Evolutionary conservation across 2,888 invertebrate species (phyloP), one percentile per base, ranked within the genome.

Genomic region (Alitta virens): DNA sequence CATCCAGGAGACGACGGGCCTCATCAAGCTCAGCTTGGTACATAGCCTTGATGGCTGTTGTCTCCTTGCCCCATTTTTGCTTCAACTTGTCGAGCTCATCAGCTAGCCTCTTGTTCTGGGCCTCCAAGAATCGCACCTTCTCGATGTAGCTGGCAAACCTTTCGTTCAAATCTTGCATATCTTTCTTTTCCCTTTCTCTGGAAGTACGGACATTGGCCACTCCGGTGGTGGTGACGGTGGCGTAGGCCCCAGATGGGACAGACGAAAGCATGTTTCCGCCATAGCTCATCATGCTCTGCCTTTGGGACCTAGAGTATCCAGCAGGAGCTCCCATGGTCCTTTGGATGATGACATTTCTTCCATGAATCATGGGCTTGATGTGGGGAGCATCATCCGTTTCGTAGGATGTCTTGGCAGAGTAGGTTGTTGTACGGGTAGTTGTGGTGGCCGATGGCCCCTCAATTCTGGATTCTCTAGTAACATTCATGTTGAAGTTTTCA

Each of bases 81-180:
- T 59, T 59, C 21, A 59, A 40, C 40, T 51, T 59, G 18, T 59
- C 59, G 23, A 59, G 52, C 59, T 81, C 80, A 3, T 72, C 71
- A 49, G 75, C 79, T 3, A 83, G 67, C 65, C 80, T 78, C 56
- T 75, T 71, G 72, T 83, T 82, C 72, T 83, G 83, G n/a, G 81
- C 82, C 68, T 83, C 82, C 60, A 83, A 70, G 66, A 82, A 83
- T 51, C 82, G 72, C n/a, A 72, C 71, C 74, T 84, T 84, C 77
- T 85, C 85, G 66, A 85, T 85, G 76, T 85, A 85, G 74, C 74
- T 79, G 64, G 84, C 85, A 61, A 85, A 82, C 57, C 84, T 75
- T 71, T 85, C 85, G 73, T 85, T 85, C 66, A 85, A 72, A 66
- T 84, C 84, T 71, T 80, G 81, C 80, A 85, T 79, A 70, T 85